These are phyloP conservation scores for Zapornia atra DNA, from an alignment of 2,113 vertebrate species.

Conservation along the genomic window DNA sequence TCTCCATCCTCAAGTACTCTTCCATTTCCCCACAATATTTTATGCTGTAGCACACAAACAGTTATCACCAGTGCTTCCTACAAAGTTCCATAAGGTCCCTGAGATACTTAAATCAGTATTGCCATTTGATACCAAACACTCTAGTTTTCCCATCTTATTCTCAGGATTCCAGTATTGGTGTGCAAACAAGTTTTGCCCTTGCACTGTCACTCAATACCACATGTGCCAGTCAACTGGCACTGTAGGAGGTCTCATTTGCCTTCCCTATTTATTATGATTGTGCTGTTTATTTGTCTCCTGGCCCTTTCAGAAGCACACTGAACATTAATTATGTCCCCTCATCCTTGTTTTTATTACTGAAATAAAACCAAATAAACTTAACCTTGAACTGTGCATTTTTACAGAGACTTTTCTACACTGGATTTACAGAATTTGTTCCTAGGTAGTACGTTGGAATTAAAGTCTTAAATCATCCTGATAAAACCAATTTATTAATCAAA, in stretches of 20 bases:
- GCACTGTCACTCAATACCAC: neutral
- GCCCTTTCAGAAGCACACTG: neutral
- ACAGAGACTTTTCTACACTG: neutral
- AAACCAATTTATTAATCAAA: neutral
- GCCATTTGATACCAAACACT: neutral
- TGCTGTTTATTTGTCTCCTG: neutral
- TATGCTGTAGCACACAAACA: neutral
- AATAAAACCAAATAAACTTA: neutral
- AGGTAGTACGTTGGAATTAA: neutral
- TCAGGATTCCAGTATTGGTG: neutral
- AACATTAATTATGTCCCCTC: neutral
- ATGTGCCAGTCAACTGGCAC: neutral
- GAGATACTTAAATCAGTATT: neutral
- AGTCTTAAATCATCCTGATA: neutral
- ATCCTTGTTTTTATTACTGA: neutral
- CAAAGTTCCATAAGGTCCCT: neutral
- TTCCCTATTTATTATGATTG: neutral
- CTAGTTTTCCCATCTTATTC: neutral
- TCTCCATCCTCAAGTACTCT: neutral
- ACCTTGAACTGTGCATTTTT: neutral
- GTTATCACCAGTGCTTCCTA: neutral
- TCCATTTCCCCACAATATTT: neutral
- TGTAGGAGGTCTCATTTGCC: neutral
- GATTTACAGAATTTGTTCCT: neutral
- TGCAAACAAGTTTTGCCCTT: conserved; percentile 1